Evolutionary conservation across 2,797 vertebrate genomes (phyloP), one percentile per base, ranked within the genome.

Genomic region (Pangasius krempfi): DNA sequence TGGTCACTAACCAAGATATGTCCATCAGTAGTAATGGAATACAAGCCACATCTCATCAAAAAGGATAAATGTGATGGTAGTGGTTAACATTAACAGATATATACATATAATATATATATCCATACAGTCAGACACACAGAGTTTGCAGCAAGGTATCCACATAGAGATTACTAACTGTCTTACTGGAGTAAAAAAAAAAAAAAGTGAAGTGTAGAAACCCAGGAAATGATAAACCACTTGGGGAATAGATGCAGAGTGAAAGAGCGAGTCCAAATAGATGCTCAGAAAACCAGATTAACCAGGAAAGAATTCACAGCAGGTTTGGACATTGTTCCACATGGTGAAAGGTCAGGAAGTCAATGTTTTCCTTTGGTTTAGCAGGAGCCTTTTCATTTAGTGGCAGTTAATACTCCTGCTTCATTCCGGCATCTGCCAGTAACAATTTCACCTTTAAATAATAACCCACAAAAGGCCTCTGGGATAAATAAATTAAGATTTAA

Each of bases 241-340:
- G 33, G 68, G 90, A 92, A 78, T 86, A 89, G 70, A 89, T 87
- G 88, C 86, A 8, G 64, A 82, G 52, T 25, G 89, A 58, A 85
- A 85, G 88, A 37, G 30, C 6, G 30, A 90, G 85, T 37, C 76
- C 58, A 92, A 91, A 91, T 33, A 66, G 70, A 87, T 90, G 87
- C 76, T 88, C 73, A 90, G 20, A 18, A 89, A 84, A 91, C 88
- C 90, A 86, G 90, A 93, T 91, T 93, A 90, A 87, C 88, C 73
- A 90, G 88, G 75, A 93, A 93, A 92, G 91, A 94, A 93, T 93
- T 95, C 88, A 93, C 92, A 94, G 94, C 92, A 95, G 92, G 88
- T 92, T 94, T 90, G 92, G 85, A 91, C 90, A 91, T 90, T 88
- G 90, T 83, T 93, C 91, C 92, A 92, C 91, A 93, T 90, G 79